These are phyloP conservation scores for Hipposideros larvatus DNA, from an alignment of 2,797 vertebrate species.

Conservation along the genomic window DNA sequence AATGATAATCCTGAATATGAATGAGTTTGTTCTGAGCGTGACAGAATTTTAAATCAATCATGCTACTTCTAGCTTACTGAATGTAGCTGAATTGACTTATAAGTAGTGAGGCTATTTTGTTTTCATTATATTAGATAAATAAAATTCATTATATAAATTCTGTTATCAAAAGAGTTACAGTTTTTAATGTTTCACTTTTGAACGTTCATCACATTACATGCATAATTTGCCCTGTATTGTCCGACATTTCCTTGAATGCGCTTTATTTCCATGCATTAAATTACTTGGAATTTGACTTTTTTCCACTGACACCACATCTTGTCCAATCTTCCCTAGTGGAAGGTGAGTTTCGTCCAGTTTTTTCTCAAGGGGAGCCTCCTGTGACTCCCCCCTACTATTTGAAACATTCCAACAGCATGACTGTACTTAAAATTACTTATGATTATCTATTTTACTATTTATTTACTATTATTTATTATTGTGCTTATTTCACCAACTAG, in stretches of 20 bases:
- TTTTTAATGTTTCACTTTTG: not conserved
- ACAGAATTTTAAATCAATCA: not conserved
- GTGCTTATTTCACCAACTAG: not conserved
- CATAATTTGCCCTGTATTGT: not conserved
- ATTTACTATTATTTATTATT: not conserved
- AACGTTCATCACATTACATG: not conserved
- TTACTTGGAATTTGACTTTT: not conserved
- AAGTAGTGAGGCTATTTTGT: not conserved
- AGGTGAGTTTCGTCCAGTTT: not conserved
- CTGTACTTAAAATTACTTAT: not conserved
- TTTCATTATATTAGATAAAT: not conserved
- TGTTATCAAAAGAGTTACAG: not conserved
- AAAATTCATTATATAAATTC: not conserved
- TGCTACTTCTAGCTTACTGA: not conserved
- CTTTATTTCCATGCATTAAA: not conserved
- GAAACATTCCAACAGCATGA: not conserved
- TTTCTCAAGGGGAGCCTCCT: not conserved
- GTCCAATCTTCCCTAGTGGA: not conserved
- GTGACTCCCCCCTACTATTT: not conserved
- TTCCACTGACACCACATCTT: rapidly evolving
- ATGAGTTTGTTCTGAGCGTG: not conserved
- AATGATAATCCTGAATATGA: not conserved
- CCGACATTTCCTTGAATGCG: not conserved
- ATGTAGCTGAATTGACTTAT: not conserved
- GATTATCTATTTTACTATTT: not conserved